phyloP scores from a whole-genome alignment of 1,140 invertebrate species.

The Hypothenemus hampei region DNA sequence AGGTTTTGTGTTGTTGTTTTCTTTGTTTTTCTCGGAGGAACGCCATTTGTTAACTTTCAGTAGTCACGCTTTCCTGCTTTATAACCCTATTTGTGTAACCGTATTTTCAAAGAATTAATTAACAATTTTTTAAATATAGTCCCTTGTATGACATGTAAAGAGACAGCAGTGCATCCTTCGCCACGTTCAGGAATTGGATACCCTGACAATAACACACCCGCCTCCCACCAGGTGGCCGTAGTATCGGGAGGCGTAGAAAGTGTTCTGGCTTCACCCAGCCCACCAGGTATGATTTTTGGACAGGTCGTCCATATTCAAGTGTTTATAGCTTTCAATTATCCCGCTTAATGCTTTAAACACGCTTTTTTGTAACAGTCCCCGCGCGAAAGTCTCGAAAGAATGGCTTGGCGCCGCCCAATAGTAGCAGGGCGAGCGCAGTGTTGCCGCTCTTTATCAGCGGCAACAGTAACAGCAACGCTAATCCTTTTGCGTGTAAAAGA shows the following conservation, averaged over 20 bases:
- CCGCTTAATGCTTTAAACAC: background rate
- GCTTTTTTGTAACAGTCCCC: slow-evolving; percentile 29
- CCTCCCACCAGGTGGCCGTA: slow-evolving; percentile 40
- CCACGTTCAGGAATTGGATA: slow-evolving; percentile 19
- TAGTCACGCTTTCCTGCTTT: background rate
- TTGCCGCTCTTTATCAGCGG: slow-evolving; percentile 65
- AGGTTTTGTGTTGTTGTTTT: slow-evolving; percentile 29
- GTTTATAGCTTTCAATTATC: background rate
- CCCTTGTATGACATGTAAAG: slow-evolving; percentile 22
- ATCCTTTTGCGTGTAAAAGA: slow-evolving; percentile 46
- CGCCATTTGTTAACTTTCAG: background rate
- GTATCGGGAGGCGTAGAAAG: slow-evolving; percentile 44
- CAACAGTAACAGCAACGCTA: too few species aligned
- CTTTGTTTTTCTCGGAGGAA: background rate
- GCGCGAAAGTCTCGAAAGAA: slow-evolving; percentile 46
- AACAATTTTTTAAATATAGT: slow-evolving; percentile 14
- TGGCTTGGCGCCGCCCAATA: slow-evolving; percentile 59
- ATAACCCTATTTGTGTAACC: background rate
- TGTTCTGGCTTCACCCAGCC: slow-evolving; percentile 53
- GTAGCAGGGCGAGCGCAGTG: slow-evolving; percentile 68
- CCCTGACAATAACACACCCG: slow-evolving; percentile 21
- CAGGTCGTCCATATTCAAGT: background rate
- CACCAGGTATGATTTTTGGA: slow-evolving; percentile 47
- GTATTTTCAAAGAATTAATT: background rate
- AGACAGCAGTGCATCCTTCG: slow-evolving; percentile 18